Evolutionary conservation across 2,113 vertebrate genomes (phyloP), one percentile per base, ranked within the genome.

Genomic region (Oriolus oriolus): DNA sequence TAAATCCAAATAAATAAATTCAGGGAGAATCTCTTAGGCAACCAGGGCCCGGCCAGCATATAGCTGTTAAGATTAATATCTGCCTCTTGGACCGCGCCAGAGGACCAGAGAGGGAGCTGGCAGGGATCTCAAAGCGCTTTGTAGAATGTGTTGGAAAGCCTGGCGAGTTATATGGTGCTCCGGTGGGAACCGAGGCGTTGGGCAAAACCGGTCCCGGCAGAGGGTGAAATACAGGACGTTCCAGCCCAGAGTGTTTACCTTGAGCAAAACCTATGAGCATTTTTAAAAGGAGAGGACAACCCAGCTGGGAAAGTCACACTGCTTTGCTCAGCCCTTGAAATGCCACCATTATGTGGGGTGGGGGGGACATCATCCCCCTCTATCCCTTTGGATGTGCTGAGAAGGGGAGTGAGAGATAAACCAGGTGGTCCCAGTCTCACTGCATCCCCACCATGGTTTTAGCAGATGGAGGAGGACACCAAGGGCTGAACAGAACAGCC

Each of bases 1-100:
- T 97, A 96, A 97, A 93, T 94, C 93, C 94, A 96, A 96, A 94
- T 96, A 96, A 96, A 97, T 97, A 96, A 96, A 94, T 96, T 88
- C 92, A 96, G 90, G 80, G 95, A 93, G 92, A 89, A 95, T 96
- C 95, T 93, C 96, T 96, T 89, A 95, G 96, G 90, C 95, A 96
- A 95, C 96, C 88, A 81, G 73, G 82, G 76, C 73, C 64, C 20
- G 0, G 83, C 92, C 95, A 92, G 83, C 74, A 54, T 95, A 94
- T 94, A 95, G 95, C 95, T 92, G 83, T 89, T 94, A 92, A 96
- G 92, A 95, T 93, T 88, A 93, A 92, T 94, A 92, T 95, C 95
- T 92, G 95, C 76, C 79, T 93, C 79, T 92, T 66, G 79, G 90
- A 66, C 90, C 13, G 28, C 0, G 8, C 93, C 90, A 96, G 88